These are phyloP conservation scores for Alcis repandata DNA, from an alignment of 2,888 invertebrate species.

Conservation along the genomic window DNA sequence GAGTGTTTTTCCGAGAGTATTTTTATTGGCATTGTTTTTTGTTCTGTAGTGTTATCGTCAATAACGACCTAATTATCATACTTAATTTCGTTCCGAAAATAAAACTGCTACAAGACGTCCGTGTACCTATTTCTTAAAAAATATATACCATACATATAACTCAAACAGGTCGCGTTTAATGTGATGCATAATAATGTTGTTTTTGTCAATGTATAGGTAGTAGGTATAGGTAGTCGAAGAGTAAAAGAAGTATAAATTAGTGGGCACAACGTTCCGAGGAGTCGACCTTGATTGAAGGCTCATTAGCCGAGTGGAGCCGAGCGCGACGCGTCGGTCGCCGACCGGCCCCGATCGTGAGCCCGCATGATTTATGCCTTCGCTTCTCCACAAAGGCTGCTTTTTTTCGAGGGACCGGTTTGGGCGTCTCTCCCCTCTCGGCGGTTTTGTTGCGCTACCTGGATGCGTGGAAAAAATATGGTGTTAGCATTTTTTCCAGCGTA, in stretches of 20 bases:
- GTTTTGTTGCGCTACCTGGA: conserved; percentile 83
- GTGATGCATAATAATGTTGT: conserved; percentile 33
- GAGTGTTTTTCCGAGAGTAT: conserved; percentile 18
- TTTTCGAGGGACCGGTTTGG: conserved; percentile 71
- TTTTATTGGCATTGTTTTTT: conserved; percentile 11
- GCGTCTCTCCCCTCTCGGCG: conserved; percentile 61
- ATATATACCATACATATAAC: conserved; percentile 18
- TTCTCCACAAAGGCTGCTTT: conserved; percentile 73
- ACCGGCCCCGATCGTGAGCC: conserved; percentile 79
- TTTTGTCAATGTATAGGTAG: conserved; percentile 36
- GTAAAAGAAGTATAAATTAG: conserved; percentile 61
- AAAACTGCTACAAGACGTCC: not conserved
- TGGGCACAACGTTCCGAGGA: conserved; percentile 62
- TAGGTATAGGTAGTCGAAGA: conserved; percentile 49
- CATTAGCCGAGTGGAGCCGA: conserved; percentile 75
- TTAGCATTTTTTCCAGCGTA: conserved; percentile 75
- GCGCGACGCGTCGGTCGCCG: conserved; percentile 58
- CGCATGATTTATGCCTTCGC: conserved; percentile 82
- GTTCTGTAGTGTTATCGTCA: conserved; percentile 3
- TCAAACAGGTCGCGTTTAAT: conserved; percentile 31
- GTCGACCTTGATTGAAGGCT: conserved; percentile 84
- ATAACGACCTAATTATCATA: conserved; percentile 14
- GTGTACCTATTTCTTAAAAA: conserved; percentile 10
- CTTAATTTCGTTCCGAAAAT: conserved; percentile 1
- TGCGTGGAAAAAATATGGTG: conserved; percentile 76